These are phyloP conservation scores for Drosophila orena DNA, from an alignment of 1,140 invertebrate species.

Conservation along the genomic window DNA sequence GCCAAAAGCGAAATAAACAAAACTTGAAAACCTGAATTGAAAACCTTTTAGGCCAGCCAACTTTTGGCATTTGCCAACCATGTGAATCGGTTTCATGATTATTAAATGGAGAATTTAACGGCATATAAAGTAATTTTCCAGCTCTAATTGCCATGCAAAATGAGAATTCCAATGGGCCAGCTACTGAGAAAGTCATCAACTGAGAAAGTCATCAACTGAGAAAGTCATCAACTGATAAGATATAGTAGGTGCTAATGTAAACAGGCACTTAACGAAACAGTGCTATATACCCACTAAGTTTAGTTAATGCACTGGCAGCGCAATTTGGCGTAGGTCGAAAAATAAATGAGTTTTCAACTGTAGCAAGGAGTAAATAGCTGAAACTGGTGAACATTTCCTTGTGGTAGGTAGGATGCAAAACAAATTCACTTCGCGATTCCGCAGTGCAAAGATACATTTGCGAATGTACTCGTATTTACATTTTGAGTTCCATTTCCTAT, in stretches of 20 bases:
- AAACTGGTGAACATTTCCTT: constrained; percentile 56
- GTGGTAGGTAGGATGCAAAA: constrained; percentile 41
- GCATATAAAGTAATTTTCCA: constrained; percentile 52
- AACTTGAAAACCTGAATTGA: not conserved
- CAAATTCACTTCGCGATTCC: constrained; percentile 11
- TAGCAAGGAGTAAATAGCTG: constrained; percentile 2
- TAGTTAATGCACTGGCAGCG: constrained; percentile 2
- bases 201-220: too few relatives aligned
- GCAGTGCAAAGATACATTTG: constrained; percentile 24
- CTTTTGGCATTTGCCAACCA: constrained; percentile 32
- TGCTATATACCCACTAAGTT: not conserved
- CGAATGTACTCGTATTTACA: constrained; percentile 5
- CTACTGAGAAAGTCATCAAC: not conserved
- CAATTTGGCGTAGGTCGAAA: constrained; percentile 52
- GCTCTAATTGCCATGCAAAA: constrained; percentile 31
- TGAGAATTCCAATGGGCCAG: not conserved
- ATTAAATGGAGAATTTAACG: constrained; percentile 59
- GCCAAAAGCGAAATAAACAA: constrained; percentile 15
- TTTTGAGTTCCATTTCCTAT: constrained; percentile 29
- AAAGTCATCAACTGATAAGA: constrained; percentile 2
- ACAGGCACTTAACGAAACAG: not conserved
- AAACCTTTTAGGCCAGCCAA: constrained; percentile 5
- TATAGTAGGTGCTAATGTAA: not conserved
- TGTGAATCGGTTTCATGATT: constrained; percentile 21
- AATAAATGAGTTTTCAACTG: not conserved